Percentiles rank a stretch among this genome's conserved stretches.
Conservation (phyloP, 2,797 vertebrate genomes). For the Chaetophractus vellerosus region DNA sequence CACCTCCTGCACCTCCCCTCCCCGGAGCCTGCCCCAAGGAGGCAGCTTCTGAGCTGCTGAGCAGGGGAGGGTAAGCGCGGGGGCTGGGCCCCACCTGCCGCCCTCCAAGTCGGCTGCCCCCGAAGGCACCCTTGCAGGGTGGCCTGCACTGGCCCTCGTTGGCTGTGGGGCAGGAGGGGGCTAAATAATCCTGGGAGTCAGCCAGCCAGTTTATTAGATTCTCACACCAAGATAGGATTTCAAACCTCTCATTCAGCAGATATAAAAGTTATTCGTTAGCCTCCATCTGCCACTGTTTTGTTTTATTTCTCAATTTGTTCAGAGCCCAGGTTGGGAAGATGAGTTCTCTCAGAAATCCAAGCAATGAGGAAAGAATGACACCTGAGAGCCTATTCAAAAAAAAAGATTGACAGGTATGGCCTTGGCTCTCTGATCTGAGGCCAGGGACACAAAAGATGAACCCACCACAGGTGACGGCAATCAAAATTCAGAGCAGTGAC, state of each 20-base stretch:
- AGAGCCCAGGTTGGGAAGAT: slow-evolving; percentile 6
- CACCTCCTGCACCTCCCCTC: fast-evolving
- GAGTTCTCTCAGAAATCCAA: slow-evolving; percentile 51
- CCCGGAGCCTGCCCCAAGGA: not conserved
- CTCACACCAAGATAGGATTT: not conserved
- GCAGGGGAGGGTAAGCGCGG: fast-evolving
- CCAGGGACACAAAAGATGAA: too few relatives aligned
- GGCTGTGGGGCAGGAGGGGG: too few relatives aligned
- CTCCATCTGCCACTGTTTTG: slow-evolving; percentile 44
- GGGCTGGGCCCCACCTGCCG: too few relatives aligned
- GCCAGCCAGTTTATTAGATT: not conserved
- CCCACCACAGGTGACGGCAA: too few relatives aligned
- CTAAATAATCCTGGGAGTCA: not conserved
- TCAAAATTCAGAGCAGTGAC: too few relatives aligned
- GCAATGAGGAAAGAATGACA: not conserved
- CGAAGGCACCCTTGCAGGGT: not conserved
- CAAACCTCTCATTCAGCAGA: slow-evolving; percentile 30
- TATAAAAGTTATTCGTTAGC: not conserved
- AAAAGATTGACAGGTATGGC: not conserved
- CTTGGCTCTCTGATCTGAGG: fast-evolving
- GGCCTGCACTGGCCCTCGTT: fast-evolving
- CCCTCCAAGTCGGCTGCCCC: fast-evolving
- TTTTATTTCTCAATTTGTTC: slow-evolving; percentile 59
- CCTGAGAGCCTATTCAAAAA: not conserved
- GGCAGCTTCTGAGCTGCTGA: fast-evolving